A percentile compares a stretch with the other conserved stretches of the same genome.
Evolutionary conservation across 2,113 vertebrate genomes (phyloP).

Genomic region (Atlantisia rogersi): DNA sequence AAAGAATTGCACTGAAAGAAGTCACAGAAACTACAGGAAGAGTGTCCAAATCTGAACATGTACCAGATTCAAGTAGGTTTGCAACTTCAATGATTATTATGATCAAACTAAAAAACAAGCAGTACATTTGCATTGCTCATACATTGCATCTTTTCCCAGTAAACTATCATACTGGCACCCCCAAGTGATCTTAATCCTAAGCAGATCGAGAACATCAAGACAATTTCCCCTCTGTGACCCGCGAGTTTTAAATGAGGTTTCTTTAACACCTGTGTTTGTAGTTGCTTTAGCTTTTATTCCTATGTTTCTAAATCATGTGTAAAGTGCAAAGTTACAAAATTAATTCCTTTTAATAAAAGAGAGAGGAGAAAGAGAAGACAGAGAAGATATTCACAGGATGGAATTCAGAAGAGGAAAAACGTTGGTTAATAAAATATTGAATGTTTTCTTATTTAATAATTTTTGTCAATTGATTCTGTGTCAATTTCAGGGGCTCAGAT

Average conservation of each 20-base stretch:
- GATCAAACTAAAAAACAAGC: not conserved
- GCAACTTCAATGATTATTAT: not conserved
- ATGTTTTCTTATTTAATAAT: not conserved
- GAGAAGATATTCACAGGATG: not conserved
- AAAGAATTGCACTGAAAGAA: not conserved
- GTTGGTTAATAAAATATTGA: not conserved
- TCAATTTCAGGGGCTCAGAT: not conserved
- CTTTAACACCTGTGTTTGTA: not conserved
- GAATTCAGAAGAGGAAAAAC: not conserved
- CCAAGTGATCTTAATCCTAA: not conserved
- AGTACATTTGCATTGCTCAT: not conserved
- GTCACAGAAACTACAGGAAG: not conserved
- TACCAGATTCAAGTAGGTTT: not conserved
- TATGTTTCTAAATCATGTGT: not conserved
- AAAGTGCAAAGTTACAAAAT: not conserved
- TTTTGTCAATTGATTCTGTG: not conserved
- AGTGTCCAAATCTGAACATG: not conserved
- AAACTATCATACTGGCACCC: not conserved
- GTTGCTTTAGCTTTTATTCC: not conserved
- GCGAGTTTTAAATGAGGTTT: not conserved
- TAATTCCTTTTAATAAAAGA: not conserved
- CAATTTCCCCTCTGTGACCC: not conserved
- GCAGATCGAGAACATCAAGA: not conserved
- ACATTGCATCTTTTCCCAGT: not conserved
- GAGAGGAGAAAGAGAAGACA: too few species aligned